These are phyloP conservation scores for Furcifer pardalis DNA, from an alignment of 2,797 vertebrate species.

Conservation along the genomic window DNA sequence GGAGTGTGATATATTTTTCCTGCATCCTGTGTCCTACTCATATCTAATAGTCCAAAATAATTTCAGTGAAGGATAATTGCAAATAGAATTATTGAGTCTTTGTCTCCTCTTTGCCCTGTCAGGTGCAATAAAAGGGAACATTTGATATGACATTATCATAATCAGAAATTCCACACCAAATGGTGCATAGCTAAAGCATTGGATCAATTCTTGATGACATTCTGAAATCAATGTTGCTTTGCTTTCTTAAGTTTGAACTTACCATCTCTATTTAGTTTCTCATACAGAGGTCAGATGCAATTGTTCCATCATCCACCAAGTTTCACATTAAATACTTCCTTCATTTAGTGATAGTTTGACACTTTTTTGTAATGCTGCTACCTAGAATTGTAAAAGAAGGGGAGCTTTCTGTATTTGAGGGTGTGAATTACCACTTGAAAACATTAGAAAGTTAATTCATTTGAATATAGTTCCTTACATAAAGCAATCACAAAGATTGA, in stretches of 20 bases:
- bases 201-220: neutral
- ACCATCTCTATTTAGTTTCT: slow-evolving; percentile 7
- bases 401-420: too few species aligned
- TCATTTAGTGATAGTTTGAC: too few species aligned
- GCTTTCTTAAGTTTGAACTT: slow-evolving; percentile 23
- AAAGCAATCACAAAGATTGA: too few species aligned
- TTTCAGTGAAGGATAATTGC: neutral
- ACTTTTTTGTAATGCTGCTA: too few species aligned
- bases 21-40: too few species aligned
- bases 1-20: neutral
- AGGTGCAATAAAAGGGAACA: neutral
- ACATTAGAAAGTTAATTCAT: too few species aligned
- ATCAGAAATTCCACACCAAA: neutral
- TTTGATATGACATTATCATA: neutral
- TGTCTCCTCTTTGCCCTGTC: neutral
- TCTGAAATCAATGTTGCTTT: slow-evolving; percentile 35
- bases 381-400: too few species aligned
- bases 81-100: neutral
- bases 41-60: neutral
- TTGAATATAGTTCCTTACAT: too few species aligned
- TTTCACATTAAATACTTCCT: too few species aligned
- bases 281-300: neutral
- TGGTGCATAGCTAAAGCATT: neutral
- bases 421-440: too few species aligned
- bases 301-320: neutral